Percentiles rank a stretch among this genome's conserved stretches.
Conservation (phyloP, 2,113 vertebrate genomes). For the Triplophysa siluroides region DNA sequence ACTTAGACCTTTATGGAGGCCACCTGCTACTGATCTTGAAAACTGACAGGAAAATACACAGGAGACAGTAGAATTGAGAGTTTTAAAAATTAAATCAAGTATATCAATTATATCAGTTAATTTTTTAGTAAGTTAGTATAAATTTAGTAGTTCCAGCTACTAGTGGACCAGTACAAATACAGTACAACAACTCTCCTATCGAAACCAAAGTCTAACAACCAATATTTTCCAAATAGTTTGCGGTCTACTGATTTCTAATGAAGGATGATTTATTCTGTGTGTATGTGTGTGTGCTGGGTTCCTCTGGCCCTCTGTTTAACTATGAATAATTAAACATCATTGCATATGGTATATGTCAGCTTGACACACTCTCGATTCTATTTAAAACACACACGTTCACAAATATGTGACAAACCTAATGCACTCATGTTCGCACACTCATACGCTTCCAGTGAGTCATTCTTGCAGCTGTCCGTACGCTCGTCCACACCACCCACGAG, state of each 20-base stretch:
- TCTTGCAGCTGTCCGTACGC: conserved; percentile 71
- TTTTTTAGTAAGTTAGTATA: too few relatives aligned
- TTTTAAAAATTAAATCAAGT: too few relatives aligned
- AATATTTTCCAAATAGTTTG: background rate
- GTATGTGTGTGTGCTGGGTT: background rate
- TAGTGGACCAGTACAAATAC: background rate
- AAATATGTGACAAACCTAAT: conserved; percentile 42
- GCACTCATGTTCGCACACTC: conserved; percentile 41
- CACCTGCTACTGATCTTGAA: conserved; percentile 1
- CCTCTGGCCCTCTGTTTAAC: conserved; percentile 28
- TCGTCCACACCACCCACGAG: conserved; percentile 72
- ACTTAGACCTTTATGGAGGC: background rate
- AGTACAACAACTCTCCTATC: background rate
- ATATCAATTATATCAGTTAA: too few relatives aligned
- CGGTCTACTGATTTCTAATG: conserved; percentile 3
- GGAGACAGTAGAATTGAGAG: too few relatives aligned
- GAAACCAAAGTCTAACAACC: background rate
- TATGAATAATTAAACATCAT: conserved; percentile 53
- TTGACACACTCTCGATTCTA: conserved; percentile 53
- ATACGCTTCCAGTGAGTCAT: conserved; percentile 45
- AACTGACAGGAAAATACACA: background rate
- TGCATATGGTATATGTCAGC: conserved; percentile 51
- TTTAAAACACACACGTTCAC: conserved; percentile 45
- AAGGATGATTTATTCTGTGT: conserved; percentile 16
- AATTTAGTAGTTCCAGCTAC: too few relatives aligned